Evolutionary conservation across 2,113 vertebrate species (phyloP).

Genomic region (Pseudolaguvia tuberculata): DNA sequence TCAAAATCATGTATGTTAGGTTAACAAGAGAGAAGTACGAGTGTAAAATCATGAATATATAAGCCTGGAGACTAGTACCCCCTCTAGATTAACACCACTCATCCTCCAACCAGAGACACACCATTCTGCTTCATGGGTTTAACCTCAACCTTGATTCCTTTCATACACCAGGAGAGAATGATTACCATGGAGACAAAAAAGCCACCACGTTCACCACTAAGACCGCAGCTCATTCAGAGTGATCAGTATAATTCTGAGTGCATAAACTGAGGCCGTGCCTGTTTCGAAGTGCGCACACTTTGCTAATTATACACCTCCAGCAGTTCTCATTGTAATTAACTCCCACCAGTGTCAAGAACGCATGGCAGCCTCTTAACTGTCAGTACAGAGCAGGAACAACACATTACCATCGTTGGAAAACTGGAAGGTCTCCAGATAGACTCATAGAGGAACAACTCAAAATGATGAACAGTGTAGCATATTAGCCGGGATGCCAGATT

Average conservation of each 20-base stretch:
- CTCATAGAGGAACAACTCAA: not conserved
- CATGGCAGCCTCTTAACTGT: constrained; percentile 53
- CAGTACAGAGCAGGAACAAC: constrained; percentile 34
- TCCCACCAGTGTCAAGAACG: constrained; percentile 59
- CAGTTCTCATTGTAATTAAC: constrained; percentile 65
- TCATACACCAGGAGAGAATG: constrained; percentile 17
- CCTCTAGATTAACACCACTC: not conserved
- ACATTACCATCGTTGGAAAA: constrained; percentile 5
- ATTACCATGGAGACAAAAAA: constrained; percentile 19
- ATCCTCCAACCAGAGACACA: not conserved
- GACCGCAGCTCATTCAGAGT: constrained; percentile 28
- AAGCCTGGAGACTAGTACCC: too few species aligned
- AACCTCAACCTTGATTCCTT: not conserved
- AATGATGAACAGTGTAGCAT: not conserved
- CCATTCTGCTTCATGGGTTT: constrained; percentile 22
- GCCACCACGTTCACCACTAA: constrained; percentile 4
- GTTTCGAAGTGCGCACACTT: constrained; percentile 31
- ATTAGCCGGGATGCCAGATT: not conserved
- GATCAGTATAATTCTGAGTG: constrained; percentile 34
- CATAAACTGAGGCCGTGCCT: constrained; percentile 45
- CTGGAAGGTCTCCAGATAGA: constrained; percentile 9
- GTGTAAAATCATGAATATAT: too few species aligned
- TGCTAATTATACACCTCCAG: constrained; percentile 63
- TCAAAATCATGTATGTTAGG: too few species aligned
- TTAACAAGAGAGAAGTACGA: too few species aligned